phyloP scores from a whole-genome alignment of 2,113 vertebrate species.

The Tychaedon coryphoeus region DNA sequence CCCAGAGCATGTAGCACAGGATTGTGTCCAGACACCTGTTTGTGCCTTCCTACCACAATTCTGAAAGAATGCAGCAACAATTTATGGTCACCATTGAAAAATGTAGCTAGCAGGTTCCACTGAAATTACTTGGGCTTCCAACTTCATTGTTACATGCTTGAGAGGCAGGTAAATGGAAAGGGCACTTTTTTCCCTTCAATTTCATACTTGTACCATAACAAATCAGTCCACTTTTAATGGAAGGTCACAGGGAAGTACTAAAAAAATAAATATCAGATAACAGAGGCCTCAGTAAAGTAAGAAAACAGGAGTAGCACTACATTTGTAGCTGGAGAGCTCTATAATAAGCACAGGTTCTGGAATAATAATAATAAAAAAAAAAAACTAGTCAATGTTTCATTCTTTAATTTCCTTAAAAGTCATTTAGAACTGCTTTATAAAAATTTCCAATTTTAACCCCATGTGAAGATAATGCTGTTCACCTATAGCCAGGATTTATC shows the following conservation, averaged over 20 bases:
- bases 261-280: background rate
- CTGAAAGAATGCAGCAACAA: background rate
- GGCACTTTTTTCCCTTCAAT: background rate
- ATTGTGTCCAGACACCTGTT: no score
- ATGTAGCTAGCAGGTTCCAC: background rate
- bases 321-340: background rate
- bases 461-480: background rate
- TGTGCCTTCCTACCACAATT: background rate
- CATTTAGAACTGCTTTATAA: background rate
- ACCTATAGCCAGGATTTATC: background rate
- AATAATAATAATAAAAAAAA: background rate
- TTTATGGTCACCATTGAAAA: background rate
- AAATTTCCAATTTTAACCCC: background rate
- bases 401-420: slow-evolving; percentile 7
- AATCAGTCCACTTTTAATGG: background rate
- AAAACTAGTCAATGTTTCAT: background rate
- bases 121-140: background rate
- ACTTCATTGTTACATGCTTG: background rate
- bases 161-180: background rate
- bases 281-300: background rate
- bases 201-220: background rate
- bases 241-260: background rate
- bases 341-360: background rate
- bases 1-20: background rate
- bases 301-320: background rate